Percentiles rank a stretch among this genome's conserved stretches.
Conservation (phyloP, 2,797 vertebrate genomes). For the Catharus ustulatus region DNA sequence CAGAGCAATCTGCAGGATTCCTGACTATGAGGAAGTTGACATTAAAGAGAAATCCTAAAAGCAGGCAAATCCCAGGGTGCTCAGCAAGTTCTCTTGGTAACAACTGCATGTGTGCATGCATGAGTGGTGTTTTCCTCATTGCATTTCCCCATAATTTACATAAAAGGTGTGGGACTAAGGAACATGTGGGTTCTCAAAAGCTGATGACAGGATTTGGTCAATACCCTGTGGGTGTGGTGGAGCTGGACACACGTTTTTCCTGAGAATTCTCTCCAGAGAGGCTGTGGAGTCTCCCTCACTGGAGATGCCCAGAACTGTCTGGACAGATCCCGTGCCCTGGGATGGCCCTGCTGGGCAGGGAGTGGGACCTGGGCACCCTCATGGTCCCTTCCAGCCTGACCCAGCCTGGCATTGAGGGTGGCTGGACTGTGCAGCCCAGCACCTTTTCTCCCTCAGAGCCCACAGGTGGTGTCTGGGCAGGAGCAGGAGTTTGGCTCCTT, state of each 20-base stretch:
- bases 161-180: neutral
- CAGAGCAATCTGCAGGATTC: neutral
- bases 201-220: neutral
- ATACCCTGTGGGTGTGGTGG: neutral
- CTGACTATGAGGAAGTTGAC: neutral
- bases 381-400: no score
- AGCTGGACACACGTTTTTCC: neutral
- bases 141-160: neutral
- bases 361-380: no score
- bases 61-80: neutral
- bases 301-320: neutral
- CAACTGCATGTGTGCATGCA: neutral
- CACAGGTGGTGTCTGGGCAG: neutral
- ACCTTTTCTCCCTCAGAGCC: no score
- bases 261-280: neutral
- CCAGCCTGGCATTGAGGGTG: no score
- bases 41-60: neutral
- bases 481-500: neutral
- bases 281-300: neutral
- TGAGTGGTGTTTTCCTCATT: neutral
- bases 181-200: fast-evolving
- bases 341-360: no score
- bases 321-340: neutral
- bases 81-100: neutral
- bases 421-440: no score